A percentile compares a stretch with the other conserved stretches of the same genome.
phyloP scores from a whole-genome alignment of 2,797 vertebrate species.

The Etheostoma perlongum region DNA sequence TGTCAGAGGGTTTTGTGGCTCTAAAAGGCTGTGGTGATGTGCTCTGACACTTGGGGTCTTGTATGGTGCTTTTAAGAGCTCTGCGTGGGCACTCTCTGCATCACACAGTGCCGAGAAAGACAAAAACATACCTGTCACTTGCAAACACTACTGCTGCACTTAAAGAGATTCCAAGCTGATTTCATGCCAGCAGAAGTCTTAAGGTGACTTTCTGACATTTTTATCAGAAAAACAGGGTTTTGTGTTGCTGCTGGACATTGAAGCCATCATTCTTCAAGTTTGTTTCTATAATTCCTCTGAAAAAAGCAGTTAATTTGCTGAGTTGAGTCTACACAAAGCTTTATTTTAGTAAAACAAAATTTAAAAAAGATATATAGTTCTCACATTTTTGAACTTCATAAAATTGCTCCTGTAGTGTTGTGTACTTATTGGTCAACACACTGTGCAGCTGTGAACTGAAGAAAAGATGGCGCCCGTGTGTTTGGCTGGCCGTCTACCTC shows the following conservation, averaged over 20 bases:
- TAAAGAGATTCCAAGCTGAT: conserved; percentile 69
- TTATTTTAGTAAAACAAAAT: background rate
- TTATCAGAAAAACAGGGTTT: conserved; percentile 36
- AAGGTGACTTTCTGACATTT: conserved; percentile 65
- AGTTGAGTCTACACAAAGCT: background rate
- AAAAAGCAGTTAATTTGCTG: background rate
- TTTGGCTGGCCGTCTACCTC: too few relatives aligned
- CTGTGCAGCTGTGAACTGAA: too few relatives aligned
- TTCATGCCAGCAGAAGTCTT: conserved; percentile 64
- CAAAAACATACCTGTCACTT: conserved; percentile 84
- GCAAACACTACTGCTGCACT: conserved; percentile 72
- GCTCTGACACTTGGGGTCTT: conserved; percentile 81
- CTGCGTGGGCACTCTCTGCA: conserved; percentile 79
- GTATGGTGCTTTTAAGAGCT: conserved; percentile 84
- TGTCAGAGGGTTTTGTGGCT: conserved; percentile 83
- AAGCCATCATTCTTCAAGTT: conserved; percentile 32
- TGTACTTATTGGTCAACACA: background rate
- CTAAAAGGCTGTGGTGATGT: conserved; percentile 83
- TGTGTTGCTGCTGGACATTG: conserved; percentile 33
- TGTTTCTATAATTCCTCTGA: conserved; percentile 8
- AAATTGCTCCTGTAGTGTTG: background rate
- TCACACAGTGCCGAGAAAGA: conserved; percentile 77
- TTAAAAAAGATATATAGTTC: background rate
- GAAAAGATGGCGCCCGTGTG: too few relatives aligned
- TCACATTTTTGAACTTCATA: background rate